Evolutionary conservation across 2,113 vertebrate species (phyloP).

Genomic region (western clawed frog (Xenopus tropicalis)): UCB_Xtro_10.0 CM004450.2:25022001-25022500

Average conservation of each 20-base stretch:
- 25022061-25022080: too few relatives aligned
- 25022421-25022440: conserved; percentile 24
- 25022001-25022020: too few relatives aligned
- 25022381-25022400: conserved; percentile 7
- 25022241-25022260: background rate
- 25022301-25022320: background rate
- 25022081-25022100: too few relatives aligned
- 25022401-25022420: conserved; percentile 32
- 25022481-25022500: background rate
- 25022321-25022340: background rate
- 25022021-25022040: too few relatives aligned
- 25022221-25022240: too few relatives aligned
- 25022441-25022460: conserved; percentile 20
- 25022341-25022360: background rate
- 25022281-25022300: conserved; percentile 5
- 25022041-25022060: too few relatives aligned
- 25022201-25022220: background rate
- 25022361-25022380: background rate
- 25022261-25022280: conserved; percentile 24
- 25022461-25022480: background rate
- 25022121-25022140: too few relatives aligned
- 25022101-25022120: too few relatives aligned
- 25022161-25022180: too few relatives aligned
- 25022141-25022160: too few relatives aligned
- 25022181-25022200: too few relatives aligned